Conservation (phyloP, 2,113 vertebrate genomes). For the Pelmatolapia mariae region DNA sequence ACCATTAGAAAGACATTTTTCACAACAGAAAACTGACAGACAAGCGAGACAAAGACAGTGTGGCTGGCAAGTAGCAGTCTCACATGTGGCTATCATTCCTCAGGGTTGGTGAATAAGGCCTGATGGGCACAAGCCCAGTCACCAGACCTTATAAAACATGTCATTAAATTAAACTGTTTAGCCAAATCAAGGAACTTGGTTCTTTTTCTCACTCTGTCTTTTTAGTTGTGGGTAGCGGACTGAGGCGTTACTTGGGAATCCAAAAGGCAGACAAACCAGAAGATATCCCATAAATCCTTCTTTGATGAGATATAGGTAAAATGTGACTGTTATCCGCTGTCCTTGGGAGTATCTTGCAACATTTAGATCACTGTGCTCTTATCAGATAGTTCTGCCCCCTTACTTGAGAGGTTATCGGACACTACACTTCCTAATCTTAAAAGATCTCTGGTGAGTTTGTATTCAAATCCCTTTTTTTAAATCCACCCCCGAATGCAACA, state of each 20-base stretch:
- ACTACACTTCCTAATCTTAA: constrained; percentile 14
- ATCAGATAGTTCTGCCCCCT: neutral
- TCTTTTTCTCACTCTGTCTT: neutral
- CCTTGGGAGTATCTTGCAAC: constrained; percentile 16
- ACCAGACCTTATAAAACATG: neutral
- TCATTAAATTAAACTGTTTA: neutral
- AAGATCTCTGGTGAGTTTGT: constrained; percentile 11
- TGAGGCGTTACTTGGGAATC: neutral
- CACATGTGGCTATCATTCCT: neutral
- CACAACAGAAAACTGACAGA: neutral
- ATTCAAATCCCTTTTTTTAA: constrained; percentile 4
- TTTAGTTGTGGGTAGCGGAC: neutral
- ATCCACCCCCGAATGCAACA: neutral
- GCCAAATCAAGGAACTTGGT: neutral
- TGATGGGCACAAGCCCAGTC: neutral
- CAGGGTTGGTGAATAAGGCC: neutral
- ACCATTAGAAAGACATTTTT: neutral
- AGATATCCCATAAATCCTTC: neutral
- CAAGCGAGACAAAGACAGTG: neutral
- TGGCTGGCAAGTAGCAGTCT: neutral
- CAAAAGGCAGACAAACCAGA: neutral
- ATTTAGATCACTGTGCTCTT: constrained; percentile 20
- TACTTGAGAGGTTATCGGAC: constrained; percentile 32
- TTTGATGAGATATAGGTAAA: constrained; percentile 8
- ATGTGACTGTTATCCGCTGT: constrained; percentile 10